Conservation (phyloP, 2,113 vertebrate species). For the Potamarius usumacintae region DNA sequence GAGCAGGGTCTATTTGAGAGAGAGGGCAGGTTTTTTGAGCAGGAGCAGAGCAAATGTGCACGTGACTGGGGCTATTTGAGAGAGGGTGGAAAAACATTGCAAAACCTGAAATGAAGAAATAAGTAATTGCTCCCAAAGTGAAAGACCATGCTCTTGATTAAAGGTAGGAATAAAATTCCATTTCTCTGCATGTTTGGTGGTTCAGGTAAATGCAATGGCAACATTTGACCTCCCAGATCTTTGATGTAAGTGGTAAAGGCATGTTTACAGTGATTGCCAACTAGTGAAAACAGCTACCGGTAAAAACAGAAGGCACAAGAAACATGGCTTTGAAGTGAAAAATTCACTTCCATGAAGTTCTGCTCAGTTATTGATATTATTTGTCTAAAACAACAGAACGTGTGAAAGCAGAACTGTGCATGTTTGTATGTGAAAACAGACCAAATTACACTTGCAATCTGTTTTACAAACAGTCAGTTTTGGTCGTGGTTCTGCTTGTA, state of each 20-base stretch:
- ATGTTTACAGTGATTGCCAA: not conserved
- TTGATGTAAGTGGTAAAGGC: not conserved
- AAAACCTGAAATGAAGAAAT: too few relatives aligned
- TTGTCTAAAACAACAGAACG: slow-evolving; percentile 49
- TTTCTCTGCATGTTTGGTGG: too few relatives aligned
- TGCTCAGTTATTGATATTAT: not conserved
- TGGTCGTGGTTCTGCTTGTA: slow-evolving; percentile 14
- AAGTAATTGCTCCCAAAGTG: too few relatives aligned
- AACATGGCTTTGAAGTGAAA: not conserved
- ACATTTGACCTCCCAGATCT: not conserved
- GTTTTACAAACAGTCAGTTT: slow-evolving; percentile 21
- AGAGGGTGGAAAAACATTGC: too few relatives aligned
- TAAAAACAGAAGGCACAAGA: not conserved
- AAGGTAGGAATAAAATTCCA: too few relatives aligned
- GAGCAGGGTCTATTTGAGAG: too few relatives aligned
- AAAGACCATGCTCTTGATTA: too few relatives aligned
- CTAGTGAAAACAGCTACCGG: not conserved
- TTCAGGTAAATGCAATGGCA: not conserved
- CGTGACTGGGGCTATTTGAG: too few relatives aligned
- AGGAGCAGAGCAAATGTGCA: too few relatives aligned
- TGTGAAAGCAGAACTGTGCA: slow-evolving; percentile 40
- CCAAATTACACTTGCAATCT: not conserved
- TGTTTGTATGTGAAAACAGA: not conserved
- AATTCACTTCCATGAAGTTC: not conserved
- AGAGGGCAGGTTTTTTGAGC: too few relatives aligned